A percentile compares a stretch with the other conserved stretches of the same genome.
Conservation (phyloP, 2,888 invertebrate species). For the Xestobium rufovillosum region DNA sequence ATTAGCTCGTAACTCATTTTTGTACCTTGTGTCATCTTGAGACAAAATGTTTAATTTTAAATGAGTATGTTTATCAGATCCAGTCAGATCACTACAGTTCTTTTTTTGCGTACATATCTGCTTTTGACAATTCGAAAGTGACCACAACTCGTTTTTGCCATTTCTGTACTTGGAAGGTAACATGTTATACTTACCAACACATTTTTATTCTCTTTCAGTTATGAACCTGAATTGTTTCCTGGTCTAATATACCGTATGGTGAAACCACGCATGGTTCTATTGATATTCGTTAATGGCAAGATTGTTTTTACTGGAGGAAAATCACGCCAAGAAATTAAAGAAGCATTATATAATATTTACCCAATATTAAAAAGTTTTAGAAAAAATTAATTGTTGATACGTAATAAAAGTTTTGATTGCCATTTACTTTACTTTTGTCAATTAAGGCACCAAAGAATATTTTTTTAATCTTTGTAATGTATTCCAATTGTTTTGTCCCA, state of each 20-base stretch:
- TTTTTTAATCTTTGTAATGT: no score
- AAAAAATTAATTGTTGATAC: constrained; percentile 59
- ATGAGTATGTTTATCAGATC: no score
- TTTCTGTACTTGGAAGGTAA: background rate
- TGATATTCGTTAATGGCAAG: constrained; percentile 99
- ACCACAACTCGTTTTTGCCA: background rate
- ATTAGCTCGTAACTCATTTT: no score
- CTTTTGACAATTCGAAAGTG: no score
- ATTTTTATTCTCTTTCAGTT: constrained; percentile 48
- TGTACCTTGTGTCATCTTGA: no score
- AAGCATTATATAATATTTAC: constrained; percentile 90
- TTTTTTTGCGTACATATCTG: no score
- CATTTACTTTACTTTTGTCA: no score
- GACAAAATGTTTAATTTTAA: no score
- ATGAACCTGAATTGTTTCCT: constrained; percentile 97
- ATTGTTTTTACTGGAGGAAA: constrained; percentile 97
- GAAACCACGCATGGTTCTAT: constrained; percentile 85
- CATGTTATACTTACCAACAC: background rate
- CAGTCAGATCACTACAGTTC: no score
- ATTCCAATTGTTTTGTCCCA: no score
- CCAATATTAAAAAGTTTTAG: constrained; percentile 91
- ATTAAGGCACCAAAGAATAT: no score
- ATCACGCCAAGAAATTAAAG: constrained; percentile 81
- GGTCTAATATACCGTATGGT: constrained; percentile 98
- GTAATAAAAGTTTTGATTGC: no score